Conservation (phyloP, 2,113 vertebrate species). For the Nestor notabilis region DNA sequence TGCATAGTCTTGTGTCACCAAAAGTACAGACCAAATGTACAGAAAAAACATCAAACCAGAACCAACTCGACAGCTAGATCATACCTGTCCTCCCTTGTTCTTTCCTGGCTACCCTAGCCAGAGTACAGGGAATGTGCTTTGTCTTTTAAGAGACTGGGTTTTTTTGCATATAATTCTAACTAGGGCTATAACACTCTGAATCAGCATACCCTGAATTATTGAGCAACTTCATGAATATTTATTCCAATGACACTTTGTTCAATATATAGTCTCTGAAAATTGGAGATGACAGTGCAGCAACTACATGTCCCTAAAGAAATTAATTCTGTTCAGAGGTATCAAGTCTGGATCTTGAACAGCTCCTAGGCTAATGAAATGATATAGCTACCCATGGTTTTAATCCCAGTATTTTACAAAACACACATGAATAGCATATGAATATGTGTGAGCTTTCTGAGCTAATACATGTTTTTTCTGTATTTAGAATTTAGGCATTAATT, state of each 20-base stretch:
- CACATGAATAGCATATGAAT: background rate
- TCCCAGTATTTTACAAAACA: background rate
- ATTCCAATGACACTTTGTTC: conserved; percentile 34
- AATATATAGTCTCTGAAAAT: conserved; percentile 4
- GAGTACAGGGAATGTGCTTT: background rate
- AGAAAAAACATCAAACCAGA: conserved; percentile 5
- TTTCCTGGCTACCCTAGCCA: background rate
- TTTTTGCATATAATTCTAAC: background rate
- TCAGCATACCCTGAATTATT: conserved; percentile 57
- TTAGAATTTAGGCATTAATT: background rate
- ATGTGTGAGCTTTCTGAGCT: background rate
- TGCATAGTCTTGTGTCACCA: background rate
- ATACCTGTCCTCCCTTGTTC: background rate
- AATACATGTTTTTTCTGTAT: background rate
- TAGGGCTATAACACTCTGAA: background rate
- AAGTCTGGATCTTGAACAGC: conserved; percentile 34
- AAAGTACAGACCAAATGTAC: background rate
- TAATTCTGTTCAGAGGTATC: conserved; percentile 46
- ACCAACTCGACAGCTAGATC: background rate
- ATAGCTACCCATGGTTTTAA: conserved; percentile 19
- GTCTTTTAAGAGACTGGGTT: background rate
- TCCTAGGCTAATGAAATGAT: conserved; percentile 28
- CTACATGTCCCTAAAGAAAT: conserved; percentile 17
- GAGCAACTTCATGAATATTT: conserved; percentile 48
- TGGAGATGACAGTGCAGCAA: background rate